Base-by-base conservation (phyloP, 2,797 vertebrate species). In the Chelonia mydas region DNA sequence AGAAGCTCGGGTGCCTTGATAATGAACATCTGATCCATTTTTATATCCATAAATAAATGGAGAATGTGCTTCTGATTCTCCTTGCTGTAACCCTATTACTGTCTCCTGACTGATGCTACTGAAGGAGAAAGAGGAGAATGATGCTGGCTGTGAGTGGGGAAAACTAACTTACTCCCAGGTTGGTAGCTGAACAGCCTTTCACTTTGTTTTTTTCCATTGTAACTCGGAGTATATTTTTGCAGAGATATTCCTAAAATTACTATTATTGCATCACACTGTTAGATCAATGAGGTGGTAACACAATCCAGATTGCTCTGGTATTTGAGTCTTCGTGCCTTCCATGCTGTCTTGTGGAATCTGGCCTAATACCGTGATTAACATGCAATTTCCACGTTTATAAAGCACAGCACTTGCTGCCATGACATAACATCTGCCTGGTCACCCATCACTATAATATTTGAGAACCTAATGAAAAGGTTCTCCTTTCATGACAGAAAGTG, bases 261-360 rank as follows among this genome's bases (percentile, higher is more conserved):
- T 96, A 93, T 96, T 94, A 96, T 95, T 96, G 88, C 90, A 91
- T 95, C 0, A 2, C 88, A 92, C 95, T 97, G 94, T 96, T 96
- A 97, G 96, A 96, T 97, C 96, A 96, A 94, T 95, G 96, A 94
- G 80, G 87, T 89, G 92, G 95, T 97, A 97, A 97, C 96, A 95
- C 95, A 92, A 80, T 97, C 96, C 97, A 97, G 96, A 97, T 97
- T 97, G 96, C 96, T 95, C 94, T 45, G 96, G 95, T 95, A 97
- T 97, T 95, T 19, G 0, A 94, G 88, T 96, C 93, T 96, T 97
- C 96, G 97, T 97, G 97, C 96, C 96, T 97, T 97, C 96, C 96
- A 97, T 97, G 94, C 95, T 96, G 92, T 95, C 97, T 92, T 50
- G 84, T 91, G 95, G 94, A 97, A 94, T 97, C 94, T 80, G 92